Evolutionary conservation across 1,140 invertebrate genomes (phyloP), one percentile per base, ranked within the genome.

Genomic region (Tetramorium alpestre): DNA sequence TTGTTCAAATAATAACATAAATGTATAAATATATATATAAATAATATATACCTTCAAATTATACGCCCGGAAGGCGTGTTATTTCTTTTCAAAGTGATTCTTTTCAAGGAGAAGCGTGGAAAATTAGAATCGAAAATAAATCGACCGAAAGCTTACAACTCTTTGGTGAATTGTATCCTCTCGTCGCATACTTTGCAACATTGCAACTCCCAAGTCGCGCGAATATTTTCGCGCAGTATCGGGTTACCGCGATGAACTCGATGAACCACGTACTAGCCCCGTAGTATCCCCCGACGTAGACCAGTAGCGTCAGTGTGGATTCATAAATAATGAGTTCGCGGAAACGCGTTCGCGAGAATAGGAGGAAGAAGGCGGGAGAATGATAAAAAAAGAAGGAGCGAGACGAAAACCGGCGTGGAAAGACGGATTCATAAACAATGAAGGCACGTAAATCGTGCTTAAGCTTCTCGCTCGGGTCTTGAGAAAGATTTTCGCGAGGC

Each of bases 311-410:
- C 67, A 58, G 87, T 54, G 89, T 86, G 81, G 91, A 92, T 92
- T 92, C 90, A 92, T 92, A 92, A 92, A 86, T 87, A 91, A 91
- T 92, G 90, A 92, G 91, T 73, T 82, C 41, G 69, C 60, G n/a
- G 54, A 76, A 81, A 76, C 47, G 62, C n/a, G n/a, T n/a, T n/a
- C n/a, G n/a, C 76, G 47, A 70, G 67, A 33, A 56, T 58, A 69
- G 28, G n/a, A 49, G 38, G 11, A 7, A n/a, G 60, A 58, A 64
- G 67, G 13, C 11, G 16, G 22, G 25, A 56, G 69, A 75, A 87
- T 28, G 62, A 25, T 56, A 49, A 49, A 60, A 58, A 58, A 84
- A 51, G 51, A 33, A 60, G 44, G 11, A 25, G 58, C 41, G 22
- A 54, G 33, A 33, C 47, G n/a, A 69, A 65, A 84, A 44, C 49